A percentile compares a stretch with the other conserved stretches of the same genome.
Evolutionary conservation across 2,797 vertebrate genomes (phyloP).

Genomic region (Cetoscarus ocellatus): DNA sequence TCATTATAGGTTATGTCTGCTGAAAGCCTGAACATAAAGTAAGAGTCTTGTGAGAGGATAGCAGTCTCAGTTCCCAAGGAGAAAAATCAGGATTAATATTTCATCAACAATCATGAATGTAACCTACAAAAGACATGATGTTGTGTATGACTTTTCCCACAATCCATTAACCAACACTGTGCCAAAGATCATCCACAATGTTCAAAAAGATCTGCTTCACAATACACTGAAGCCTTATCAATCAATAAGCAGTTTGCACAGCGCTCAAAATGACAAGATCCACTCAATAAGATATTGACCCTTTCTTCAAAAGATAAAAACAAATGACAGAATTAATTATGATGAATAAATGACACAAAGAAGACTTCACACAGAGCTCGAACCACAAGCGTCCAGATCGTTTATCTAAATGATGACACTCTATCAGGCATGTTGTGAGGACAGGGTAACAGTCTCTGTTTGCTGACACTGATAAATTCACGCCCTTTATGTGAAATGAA

Average conservation of each 20-base stretch:
- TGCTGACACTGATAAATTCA: conserved; percentile 6
- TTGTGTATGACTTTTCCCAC: conserved; percentile 10
- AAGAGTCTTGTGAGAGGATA: too few species aligned
- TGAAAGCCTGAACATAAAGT: too few species aligned
- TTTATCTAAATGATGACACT: neutral
- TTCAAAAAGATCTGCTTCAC: neutral
- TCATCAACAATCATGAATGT: too few species aligned
- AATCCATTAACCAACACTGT: neutral
- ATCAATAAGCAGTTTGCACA: conserved; percentile 20
- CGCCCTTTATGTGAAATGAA: conserved; percentile 7
- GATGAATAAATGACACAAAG: conserved; percentile 10
- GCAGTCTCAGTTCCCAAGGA: too few species aligned
- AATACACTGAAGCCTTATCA: conserved; percentile 26
- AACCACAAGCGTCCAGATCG: neutral
- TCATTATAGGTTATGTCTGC: too few species aligned
- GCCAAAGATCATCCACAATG: neutral
- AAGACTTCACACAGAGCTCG: neutral
- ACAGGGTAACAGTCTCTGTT: conserved; percentile 18
- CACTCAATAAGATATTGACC: conserved; percentile 8
- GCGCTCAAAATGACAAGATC: conserved; percentile 2
- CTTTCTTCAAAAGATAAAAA: neutral
- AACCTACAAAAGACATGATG: neutral
- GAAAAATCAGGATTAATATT: too few species aligned
- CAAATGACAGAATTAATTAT: conserved; percentile 16
- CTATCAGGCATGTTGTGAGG: neutral